Base-by-base conservation (phyloP, 1,140 invertebrate genomes). In the Hestina assimilis region DNA sequence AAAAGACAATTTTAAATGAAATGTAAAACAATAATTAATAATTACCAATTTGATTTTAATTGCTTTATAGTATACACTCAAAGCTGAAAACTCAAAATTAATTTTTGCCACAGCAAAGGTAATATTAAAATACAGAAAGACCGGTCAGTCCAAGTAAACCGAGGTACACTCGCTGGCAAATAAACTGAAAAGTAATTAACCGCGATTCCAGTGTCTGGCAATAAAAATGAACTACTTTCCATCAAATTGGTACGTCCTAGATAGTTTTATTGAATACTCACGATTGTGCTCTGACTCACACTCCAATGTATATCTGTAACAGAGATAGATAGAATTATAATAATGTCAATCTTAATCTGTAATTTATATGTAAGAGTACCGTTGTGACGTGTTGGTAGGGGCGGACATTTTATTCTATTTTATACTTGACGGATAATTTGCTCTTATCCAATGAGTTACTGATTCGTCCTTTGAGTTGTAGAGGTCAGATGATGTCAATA, bases 231-330 rank as follows among this genome's bases (percentile, higher is more conserved):
- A 12, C 24, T 31, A 46, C 43, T 46, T 17, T 11, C 12, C 9
- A 19, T 24, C 17, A 46, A 46, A 46, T 46, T 46, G 43, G 43
- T 3, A 15, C 43, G 41, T 3, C 24, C 43, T 29, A 46, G 24
- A 46, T 46, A 46, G 7, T 26, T 46, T 46, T 46, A 46, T 46
- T 29, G 26, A 46, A 46, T 46, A 46, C 43, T 46, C 29, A 46
- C 43, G 7, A 2, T 2, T 46, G 11, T 15, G 19, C 12, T 4
- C 4, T 33, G 33, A 19, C 17, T 19, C 33, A 17, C 12, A 33
- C 31, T 33, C 31, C 33, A 5, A 9, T 19, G 6, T 17, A 38
- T 19, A 40, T 28, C 42, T 45, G 42, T 9, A 28, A 45, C n/a
- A n/a, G 28, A 26, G 24, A 45, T 28, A 45, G 42, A 45, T 3